phyloP scores from a whole-genome alignment of 2,888 invertebrate genomes.

The Apamea epomidion region DNA sequence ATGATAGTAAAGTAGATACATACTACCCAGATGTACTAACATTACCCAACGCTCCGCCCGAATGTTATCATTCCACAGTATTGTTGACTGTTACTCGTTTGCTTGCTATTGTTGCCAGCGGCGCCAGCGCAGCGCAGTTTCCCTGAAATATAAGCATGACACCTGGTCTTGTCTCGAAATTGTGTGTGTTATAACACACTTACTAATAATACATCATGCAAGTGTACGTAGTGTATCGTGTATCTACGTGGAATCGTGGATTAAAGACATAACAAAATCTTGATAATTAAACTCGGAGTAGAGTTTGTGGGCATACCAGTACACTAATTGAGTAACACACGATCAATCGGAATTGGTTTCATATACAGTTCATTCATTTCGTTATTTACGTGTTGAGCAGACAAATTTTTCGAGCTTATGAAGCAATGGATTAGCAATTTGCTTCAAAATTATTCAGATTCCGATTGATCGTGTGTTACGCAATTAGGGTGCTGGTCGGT shows the following conservation, averaged over 20 bases:
- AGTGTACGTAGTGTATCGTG: background rate
- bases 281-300: background rate
- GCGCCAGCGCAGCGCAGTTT: conserved; percentile 38
- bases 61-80: conserved; percentile 57
- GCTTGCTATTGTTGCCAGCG: conserved; percentile 47
- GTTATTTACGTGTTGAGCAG: too few relatives aligned
- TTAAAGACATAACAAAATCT: background rate
- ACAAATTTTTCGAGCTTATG: too few relatives aligned
- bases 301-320: too few relatives aligned
- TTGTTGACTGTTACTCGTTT: conserved; percentile 47
- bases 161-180: conserved; percentile 49
- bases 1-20: background rate
- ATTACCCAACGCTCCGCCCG: conserved; percentile 24
- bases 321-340: too few relatives aligned
- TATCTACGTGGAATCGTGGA: background rate
- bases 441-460: too few relatives aligned
- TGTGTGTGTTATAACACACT: conserved; percentile 18
- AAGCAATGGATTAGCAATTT: too few relatives aligned
- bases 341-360: too few relatives aligned
- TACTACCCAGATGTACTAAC: background rate
- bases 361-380: too few relatives aligned
- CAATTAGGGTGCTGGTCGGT: too few relatives aligned
- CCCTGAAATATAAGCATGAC: conserved; percentile 53
- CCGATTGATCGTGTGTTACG: too few relatives aligned
- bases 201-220: conserved; percentile 13